phyloP scores from a whole-genome alignment of 1,140 invertebrate species.

The Halesus radiatus region DNA sequence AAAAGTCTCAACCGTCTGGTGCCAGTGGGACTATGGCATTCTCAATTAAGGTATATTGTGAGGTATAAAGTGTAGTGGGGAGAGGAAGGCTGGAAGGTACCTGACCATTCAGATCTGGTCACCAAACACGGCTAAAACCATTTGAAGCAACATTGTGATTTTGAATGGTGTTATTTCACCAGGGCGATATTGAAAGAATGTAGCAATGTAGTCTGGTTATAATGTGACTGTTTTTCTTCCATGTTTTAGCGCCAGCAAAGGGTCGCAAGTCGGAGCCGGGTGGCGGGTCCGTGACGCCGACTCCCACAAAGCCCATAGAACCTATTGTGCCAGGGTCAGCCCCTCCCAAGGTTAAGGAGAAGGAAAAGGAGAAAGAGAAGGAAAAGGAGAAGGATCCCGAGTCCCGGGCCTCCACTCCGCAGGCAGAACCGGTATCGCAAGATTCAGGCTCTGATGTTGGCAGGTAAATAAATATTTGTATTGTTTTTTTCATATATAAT shows the following conservation, averaged over 20 bases:
- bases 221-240: not conserved
- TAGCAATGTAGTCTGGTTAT: too few species aligned
- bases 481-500: slow-evolving; percentile 26
- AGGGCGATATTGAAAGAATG: too few species aligned
- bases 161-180: too few species aligned
- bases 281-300: slow-evolving; percentile 57
- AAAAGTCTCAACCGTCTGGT: too few species aligned
- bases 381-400: slow-evolving; percentile 54
- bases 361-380: slow-evolving; percentile 56
- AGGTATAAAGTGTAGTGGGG: too few species aligned
- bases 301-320: slow-evolving; percentile 59
- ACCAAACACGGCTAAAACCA: too few species aligned
- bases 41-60: too few species aligned
- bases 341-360: slow-evolving; percentile 60
- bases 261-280: slow-evolving; percentile 65
- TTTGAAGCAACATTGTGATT: too few species aligned
- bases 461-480: slow-evolving; percentile 60
- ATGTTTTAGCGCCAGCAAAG: slow-evolving; percentile 63
- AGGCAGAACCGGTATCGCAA: slow-evolving; percentile 64
- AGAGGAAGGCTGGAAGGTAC: too few species aligned
- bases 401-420: slow-evolving; percentile 64
- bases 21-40: too few species aligned
- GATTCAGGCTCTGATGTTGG: slow-evolving; percentile 69
- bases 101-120: too few species aligned
- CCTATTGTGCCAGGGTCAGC: slow-evolving; percentile 59